Percentiles rank a stretch among this genome's conserved stretches.
Evolutionary conservation across 2,797 vertebrate species (phyloP).

Genomic region (Acomys russatus): DNA sequence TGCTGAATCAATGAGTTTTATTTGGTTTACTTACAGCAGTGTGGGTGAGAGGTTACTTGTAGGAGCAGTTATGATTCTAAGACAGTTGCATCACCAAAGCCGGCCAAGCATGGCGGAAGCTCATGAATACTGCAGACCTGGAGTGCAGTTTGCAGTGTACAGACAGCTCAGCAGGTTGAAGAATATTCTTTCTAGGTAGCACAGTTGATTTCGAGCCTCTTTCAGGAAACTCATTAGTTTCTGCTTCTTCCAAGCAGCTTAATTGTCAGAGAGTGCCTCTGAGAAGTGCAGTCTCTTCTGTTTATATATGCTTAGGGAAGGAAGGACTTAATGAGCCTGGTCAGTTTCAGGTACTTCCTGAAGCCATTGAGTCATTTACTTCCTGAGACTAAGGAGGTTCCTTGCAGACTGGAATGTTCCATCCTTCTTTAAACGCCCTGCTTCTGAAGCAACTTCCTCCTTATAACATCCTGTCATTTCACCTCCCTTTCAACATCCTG

Average conservation of each 20-base stretch:
- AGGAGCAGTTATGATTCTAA: no score
- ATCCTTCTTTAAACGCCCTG: background rate
- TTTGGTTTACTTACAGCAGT: background rate
- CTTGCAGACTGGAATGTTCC: background rate
- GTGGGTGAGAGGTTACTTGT: background rate
- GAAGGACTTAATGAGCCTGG: background rate
- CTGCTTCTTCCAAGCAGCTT: background rate
- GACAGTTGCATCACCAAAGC: background rate
- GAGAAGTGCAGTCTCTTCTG: background rate
- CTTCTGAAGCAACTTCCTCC: no score
- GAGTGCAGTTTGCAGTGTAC: background rate
- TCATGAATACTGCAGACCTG: background rate
- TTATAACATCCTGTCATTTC: background rate
- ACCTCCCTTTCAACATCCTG: background rate
- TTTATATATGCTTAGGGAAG: background rate
- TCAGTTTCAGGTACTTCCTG: background rate
- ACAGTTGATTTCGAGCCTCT: no score
- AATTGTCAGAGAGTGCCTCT: background rate
- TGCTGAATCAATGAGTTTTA: background rate
- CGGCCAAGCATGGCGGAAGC: background rate
- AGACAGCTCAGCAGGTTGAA: background rate
- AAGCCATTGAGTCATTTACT: background rate
- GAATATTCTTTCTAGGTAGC: background rate
- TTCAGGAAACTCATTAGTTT: background rate
- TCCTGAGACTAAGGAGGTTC: background rate